Percentiles rank a stretch among this genome's conserved stretches.
These are phyloP conservation scores for Rhynchotus rufescens DNA, from an alignment of 2,797 vertebrate species.

Conservation along the genomic window DNA sequence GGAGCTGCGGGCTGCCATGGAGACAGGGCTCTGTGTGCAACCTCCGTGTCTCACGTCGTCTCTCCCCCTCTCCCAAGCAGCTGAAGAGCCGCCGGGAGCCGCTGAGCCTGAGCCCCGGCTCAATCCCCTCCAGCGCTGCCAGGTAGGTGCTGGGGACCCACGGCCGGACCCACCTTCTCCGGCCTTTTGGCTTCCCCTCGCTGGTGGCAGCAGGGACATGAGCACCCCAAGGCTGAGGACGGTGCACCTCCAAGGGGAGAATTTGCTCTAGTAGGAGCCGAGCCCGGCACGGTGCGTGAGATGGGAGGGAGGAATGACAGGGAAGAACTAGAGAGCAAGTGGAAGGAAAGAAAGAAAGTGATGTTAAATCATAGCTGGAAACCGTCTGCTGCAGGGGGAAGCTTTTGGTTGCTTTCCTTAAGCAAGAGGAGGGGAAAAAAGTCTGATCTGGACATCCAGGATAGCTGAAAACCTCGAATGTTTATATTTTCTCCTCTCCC, in stretches of 20 bases:
- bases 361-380: not conserved
- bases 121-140: not conserved
- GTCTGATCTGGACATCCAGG: not conserved
- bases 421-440: not conserved
- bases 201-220: not conserved
- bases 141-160: not conserved
- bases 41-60: not conserved
- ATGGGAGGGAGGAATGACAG: not conserved
- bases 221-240: not conserved
- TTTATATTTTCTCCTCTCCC: not conserved
- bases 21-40: constrained; percentile 48
- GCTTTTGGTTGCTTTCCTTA: not conserved
- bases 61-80: not conserved
- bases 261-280: not conserved
- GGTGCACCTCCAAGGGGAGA: not conserved
- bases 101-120: not conserved
- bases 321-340: not conserved
- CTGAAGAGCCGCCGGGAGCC: constrained; percentile 7
- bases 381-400: not conserved
- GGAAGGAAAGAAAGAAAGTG: not conserved
- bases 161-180: not conserved
- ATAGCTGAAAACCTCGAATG: not conserved
- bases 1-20: constrained; percentile 64
- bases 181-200: not conserved
- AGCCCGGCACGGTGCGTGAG: not conserved